phyloP scores from a whole-genome alignment of 2,113 vertebrate genomes.

The Micromys minutus region DNA sequence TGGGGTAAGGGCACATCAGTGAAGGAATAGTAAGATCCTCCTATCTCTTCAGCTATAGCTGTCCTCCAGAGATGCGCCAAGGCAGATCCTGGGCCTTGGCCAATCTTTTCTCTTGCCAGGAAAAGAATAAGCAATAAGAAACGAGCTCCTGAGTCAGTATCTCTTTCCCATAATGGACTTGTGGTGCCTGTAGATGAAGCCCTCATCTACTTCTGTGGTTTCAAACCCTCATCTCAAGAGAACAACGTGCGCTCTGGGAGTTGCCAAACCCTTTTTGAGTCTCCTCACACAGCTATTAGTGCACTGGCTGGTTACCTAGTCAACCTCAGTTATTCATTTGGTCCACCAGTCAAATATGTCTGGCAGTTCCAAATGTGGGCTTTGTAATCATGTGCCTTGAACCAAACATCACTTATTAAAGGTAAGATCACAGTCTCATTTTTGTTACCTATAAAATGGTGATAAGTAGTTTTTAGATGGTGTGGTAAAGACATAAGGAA shows the following conservation, averaged over 20 bases:
- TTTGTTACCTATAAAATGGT: constrained; percentile 41
- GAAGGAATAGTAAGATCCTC: constrained; percentile 20
- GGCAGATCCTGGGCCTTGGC: not conserved
- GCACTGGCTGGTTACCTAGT: not conserved
- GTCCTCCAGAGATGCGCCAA: not conserved
- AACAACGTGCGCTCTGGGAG: constrained; percentile 24
- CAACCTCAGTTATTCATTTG: constrained; percentile 33
- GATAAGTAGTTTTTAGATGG: not conserved
- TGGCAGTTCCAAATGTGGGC: not conserved
- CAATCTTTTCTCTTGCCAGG: constrained; percentile 46
- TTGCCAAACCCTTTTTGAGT: constrained; percentile 9
- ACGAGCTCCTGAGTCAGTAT: constrained; percentile 45
- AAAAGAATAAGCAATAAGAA: constrained; percentile 58
- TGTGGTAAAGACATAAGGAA: not conserved
- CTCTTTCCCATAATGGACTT: constrained; percentile 37
- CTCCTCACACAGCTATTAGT: constrained; percentile 37
- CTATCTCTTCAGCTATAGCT: not conserved
- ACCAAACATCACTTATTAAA: constrained; percentile 25
- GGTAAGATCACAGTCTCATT: not conserved
- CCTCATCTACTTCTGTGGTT: constrained; percentile 56
- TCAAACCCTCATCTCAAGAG: constrained; percentile 41
- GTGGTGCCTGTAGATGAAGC: constrained; percentile 3
- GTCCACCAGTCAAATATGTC: not conserved
- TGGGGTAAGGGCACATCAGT: not conserved
- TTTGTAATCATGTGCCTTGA: constrained; percentile 31